Percentiles rank a stretch among this genome's conserved stretches.
Evolutionary conservation across 1,140 invertebrate genomes (phyloP).

Genomic region (Sitobion miscanthi): DNA sequence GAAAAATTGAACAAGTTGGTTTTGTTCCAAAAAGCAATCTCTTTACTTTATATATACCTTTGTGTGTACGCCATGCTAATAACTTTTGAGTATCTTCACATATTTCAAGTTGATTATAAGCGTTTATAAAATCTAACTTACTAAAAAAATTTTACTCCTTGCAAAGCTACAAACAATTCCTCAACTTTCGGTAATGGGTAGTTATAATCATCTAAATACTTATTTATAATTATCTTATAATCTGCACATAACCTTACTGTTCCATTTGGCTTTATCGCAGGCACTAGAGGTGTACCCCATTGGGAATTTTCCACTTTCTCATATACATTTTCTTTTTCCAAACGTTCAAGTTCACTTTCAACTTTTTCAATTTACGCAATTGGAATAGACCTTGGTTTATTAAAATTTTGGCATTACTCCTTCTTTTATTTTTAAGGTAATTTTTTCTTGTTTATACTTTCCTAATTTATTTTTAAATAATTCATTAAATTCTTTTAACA

Average conservation of each 20-base stretch:
- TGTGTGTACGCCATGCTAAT: slow-evolving; percentile 60
- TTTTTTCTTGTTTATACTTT: too few relatives aligned
- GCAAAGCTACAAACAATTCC: slow-evolving; percentile 52
- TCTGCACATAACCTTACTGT: slow-evolving; percentile 62
- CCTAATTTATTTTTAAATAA: too few relatives aligned
- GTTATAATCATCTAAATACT: slow-evolving; percentile 34
- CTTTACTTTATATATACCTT: slow-evolving; percentile 62
- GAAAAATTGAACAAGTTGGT: slow-evolving; percentile 59
- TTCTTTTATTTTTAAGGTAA: too few relatives aligned
- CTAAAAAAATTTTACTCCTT: not conserved
- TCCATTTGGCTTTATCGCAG: too few relatives aligned
- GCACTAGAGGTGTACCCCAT: too few relatives aligned
- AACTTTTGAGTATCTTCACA: not conserved
- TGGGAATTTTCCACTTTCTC: too few relatives aligned
- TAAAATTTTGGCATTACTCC: too few relatives aligned
- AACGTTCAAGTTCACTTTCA: too few relatives aligned
- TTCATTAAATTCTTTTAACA: too few relatives aligned
- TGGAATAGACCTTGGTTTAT: too few relatives aligned
- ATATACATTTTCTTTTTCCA: too few relatives aligned
- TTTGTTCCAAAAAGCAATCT: slow-evolving; percentile 64
- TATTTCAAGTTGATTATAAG: not conserved
- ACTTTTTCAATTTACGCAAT: too few relatives aligned
- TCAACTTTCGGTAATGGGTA: slow-evolving; percentile 55
- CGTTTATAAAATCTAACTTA: slow-evolving; percentile 19
- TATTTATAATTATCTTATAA: slow-evolving; percentile 62